phyloP scores from a whole-genome alignment of 2,888 invertebrate species.

The Cataglyphis cursor region DNA sequence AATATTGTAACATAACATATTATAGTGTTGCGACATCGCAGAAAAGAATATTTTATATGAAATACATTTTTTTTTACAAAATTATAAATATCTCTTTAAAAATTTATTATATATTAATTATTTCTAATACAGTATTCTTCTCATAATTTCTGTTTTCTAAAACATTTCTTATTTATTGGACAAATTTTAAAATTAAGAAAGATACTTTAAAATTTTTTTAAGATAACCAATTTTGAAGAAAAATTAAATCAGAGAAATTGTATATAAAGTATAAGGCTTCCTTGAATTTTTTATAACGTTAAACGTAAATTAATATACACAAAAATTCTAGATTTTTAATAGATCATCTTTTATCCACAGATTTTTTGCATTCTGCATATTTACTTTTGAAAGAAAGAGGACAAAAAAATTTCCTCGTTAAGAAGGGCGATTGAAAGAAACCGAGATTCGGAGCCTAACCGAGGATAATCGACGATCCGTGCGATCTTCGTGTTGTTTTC shows the following conservation, averaged over 20 bases:
- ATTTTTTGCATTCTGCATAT: neutral
- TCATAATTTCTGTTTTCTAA: neutral
- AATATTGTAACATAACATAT: neutral
- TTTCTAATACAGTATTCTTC: neutral
- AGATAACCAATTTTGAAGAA: neutral
- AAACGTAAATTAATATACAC: neutral
- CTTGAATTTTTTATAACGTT: neutral
- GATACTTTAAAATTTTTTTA: neutral
- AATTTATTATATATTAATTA: neutral
- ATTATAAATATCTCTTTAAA: neutral
- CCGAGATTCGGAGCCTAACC: neutral
- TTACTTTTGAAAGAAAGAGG: neutral
- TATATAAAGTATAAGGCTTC: neutral
- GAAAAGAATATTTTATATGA: neutral
- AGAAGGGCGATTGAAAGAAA: neutral
- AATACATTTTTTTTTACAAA: neutral
- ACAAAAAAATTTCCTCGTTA: neutral
- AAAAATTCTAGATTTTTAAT: neutral
- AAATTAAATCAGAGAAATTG: neutral
- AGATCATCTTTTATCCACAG: neutral
- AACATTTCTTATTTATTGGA: neutral
- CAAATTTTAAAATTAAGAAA: neutral
- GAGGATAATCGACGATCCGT: conserved; percentile 38
- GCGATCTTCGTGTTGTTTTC: conserved; percentile 70
- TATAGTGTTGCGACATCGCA: neutral